Percentiles rank a stretch among this genome's conserved stretches.
Conservation (phyloP, 2,113 vertebrate species). For the Leptobrachium leishanense region DNA sequence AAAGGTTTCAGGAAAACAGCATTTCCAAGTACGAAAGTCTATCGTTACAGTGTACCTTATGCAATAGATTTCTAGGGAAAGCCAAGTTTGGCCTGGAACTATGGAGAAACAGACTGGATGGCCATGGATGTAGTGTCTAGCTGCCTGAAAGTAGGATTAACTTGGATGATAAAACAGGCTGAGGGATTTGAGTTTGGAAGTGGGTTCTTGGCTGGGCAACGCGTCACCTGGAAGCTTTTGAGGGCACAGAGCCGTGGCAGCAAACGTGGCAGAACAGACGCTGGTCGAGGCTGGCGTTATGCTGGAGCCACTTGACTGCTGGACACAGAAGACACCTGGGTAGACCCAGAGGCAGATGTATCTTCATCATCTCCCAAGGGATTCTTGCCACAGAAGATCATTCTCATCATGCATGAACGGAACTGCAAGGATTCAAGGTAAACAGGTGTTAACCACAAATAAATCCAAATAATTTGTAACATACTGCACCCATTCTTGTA, state of each 20-base stretch:
- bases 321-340: slow-evolving; percentile 72
- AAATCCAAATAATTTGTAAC: no score
- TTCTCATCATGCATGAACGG: slow-evolving; percentile 50
- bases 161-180: background rate
- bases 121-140: slow-evolving; percentile 2
- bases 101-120: background rate
- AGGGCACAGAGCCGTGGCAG: slow-evolving; percentile 32
- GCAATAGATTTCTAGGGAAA: background rate
- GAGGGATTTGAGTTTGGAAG: slow-evolving; percentile 7
- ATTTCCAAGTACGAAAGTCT: background rate
- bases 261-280: slow-evolving; percentile 18
- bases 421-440: slow-evolving; percentile 35
- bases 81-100: background rate
- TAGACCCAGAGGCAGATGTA: slow-evolving; percentile 59
- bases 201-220: slow-evolving; percentile 1
- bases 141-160: slow-evolving; percentile 8
- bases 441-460: background rate
- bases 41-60: background rate
- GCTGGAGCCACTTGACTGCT: slow-evolving; percentile 55
- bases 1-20: background rate
- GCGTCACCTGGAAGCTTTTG: slow-evolving; percentile 28
- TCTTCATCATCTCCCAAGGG: slow-evolving; percentile 63
- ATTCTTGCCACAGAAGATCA: slow-evolving; percentile 63
- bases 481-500: no score
- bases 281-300: slow-evolving; percentile 28